phyloP scores from a whole-genome alignment of 2,888 invertebrate species.

The Nephrotoma guestfalica region DNA sequence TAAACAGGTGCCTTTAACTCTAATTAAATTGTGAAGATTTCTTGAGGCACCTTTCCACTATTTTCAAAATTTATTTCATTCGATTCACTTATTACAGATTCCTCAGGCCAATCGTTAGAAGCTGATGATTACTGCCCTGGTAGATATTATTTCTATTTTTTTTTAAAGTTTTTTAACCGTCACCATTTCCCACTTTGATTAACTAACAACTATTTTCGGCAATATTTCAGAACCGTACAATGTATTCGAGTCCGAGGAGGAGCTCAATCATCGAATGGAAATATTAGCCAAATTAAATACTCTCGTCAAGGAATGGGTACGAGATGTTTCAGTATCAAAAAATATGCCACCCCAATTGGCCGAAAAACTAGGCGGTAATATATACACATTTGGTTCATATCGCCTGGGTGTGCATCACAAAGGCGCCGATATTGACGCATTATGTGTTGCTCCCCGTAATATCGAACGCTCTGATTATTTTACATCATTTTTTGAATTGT shows the following conservation, averaged over 20 bases:
- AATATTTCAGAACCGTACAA: constrained; percentile 55
- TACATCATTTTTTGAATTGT: constrained; percentile 79
- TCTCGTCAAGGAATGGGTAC: constrained; percentile 89
- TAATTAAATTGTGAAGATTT: background rate
- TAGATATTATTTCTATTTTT: background rate
- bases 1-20: too few species aligned
- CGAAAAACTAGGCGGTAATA: constrained; percentile 89
- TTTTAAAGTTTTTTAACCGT: background rate
- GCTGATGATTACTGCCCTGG: background rate
- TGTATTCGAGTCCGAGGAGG: constrained; percentile 81
- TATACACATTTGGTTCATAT: constrained; percentile 99
- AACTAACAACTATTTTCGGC: background rate
- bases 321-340: constrained; percentile 70
- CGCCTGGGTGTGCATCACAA: constrained; percentile 88
- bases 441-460: constrained; percentile 95
- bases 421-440: constrained; percentile 97
- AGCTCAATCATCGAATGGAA: constrained; percentile 80
- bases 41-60: background rate
- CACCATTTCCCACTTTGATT: background rate
- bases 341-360: constrained; percentile 88
- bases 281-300: constrained; percentile 73
- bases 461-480: constrained; percentile 92
- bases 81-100: background rate
- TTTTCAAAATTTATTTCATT: background rate
- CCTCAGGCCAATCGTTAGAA: background rate